Conservation (phyloP, 2,113 vertebrate species). For the Psittacara wagleri region DNA sequence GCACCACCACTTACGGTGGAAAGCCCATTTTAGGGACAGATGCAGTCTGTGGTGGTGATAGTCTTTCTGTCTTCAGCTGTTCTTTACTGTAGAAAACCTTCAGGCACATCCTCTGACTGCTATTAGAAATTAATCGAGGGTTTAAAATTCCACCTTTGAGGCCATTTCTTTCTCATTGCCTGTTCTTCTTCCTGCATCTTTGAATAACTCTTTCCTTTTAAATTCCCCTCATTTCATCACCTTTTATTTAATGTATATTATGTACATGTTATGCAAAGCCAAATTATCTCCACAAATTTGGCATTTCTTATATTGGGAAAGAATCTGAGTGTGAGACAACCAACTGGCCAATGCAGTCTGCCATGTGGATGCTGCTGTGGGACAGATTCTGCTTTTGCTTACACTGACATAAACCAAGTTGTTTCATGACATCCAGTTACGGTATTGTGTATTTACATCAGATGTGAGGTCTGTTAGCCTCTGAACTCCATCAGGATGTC, state of each 20-base stretch:
- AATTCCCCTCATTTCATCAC: not conserved
- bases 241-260: not conserved
- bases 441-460: not conserved
- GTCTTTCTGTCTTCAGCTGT: not conserved
- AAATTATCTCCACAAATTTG: not conserved
- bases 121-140: not conserved
- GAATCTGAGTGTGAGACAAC: fast-evolving
- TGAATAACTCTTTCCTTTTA: not conserved
- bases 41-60: not conserved
- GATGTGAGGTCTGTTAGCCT: not conserved
- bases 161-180: not conserved
- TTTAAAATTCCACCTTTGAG: not conserved
- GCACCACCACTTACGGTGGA: not conserved
- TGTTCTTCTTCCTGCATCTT: not conserved
- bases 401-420: not conserved
- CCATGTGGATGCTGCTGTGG: not conserved
- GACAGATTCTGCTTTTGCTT: not conserved
- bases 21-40: not conserved
- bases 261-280: not conserved
- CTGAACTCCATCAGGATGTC: not conserved
- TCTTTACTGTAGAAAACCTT: not conserved
- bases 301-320: not conserved
- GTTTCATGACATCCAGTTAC: not conserved
- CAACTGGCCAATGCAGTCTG: not conserved
- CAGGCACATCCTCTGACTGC: not conserved